Percentiles rank a stretch among this genome's conserved stretches.
Conservation (phyloP, 2,797 vertebrate genomes). For the Myoxocephalus aenaeus region DNA sequence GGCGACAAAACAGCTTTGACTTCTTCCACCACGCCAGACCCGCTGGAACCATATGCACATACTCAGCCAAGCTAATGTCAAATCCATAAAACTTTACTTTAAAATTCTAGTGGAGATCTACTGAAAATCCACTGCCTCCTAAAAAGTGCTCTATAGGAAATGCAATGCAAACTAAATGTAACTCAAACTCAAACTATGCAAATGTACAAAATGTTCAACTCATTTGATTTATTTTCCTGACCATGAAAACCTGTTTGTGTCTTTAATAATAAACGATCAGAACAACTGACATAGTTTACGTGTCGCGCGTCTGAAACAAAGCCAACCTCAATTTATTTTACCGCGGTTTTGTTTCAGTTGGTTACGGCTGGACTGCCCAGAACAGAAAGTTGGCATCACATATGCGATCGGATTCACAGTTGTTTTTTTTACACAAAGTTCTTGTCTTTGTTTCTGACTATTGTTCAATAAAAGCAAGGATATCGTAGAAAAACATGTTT, state of each 20-base stretch:
- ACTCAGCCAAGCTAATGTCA: no score
- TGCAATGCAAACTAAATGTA: background rate
- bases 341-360: no score
- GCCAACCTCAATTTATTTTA: background rate
- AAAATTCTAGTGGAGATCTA: no score
- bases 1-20: background rate
- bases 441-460: background rate
- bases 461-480: background rate
- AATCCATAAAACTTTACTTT: no score
- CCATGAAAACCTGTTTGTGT: background rate
- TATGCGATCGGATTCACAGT: background rate
- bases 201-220: background rate
- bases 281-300: background rate
- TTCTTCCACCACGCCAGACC: no score
- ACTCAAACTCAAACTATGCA: no score
- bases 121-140: background rate
- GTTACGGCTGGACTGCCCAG: no score
- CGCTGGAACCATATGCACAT: no score
- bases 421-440: background rate
- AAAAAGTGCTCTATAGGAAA: background rate
- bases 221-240: background rate
- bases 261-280: background rate
- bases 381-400: background rate
- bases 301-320: background rate
- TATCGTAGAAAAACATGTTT: background rate